A percentile compares a stretch with the other conserved stretches of the same genome.
Conservation (phyloP, 2,113 vertebrate species). For the Onychostruthus taczanowskii region DNA sequence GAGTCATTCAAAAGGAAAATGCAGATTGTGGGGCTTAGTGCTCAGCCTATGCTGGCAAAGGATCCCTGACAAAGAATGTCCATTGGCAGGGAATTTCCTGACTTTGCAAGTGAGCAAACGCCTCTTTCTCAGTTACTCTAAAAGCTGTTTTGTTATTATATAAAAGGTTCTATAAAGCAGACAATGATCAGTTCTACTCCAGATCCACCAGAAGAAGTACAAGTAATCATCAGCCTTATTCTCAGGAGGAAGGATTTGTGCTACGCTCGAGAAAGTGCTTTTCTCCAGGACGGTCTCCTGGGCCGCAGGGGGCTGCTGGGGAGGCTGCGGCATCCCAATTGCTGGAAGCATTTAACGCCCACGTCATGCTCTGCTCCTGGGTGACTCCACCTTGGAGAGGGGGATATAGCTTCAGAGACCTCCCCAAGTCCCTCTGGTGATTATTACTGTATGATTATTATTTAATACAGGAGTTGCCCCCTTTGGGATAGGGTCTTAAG, state of each 20-base stretch:
- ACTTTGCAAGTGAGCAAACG: slow-evolving; percentile 67
- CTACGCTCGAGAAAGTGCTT: not conserved
- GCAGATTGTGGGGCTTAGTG: slow-evolving; percentile 52
- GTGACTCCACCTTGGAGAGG: not conserved
- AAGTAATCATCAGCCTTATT: not conserved
- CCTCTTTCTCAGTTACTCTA: slow-evolving; percentile 49
- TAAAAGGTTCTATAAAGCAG: slow-evolving; percentile 23
- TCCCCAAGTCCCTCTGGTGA: not conserved
- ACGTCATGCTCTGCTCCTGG: not conserved
- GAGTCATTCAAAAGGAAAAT: slow-evolving; percentile 62
- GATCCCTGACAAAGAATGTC: slow-evolving; percentile 58
- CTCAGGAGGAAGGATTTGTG: not conserved
- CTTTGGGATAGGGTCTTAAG: not conserved
- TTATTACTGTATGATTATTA: not conserved
- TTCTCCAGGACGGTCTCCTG: not conserved
- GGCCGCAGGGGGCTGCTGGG: slow-evolving; percentile 51
- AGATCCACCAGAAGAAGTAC: not conserved
- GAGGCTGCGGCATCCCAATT: not conserved
- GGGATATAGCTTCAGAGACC: not conserved
- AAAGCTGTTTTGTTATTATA: slow-evolving; percentile 44
- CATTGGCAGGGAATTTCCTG: slow-evolving; percentile 71
- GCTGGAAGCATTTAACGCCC: not conserved
- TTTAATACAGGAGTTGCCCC: not conserved
- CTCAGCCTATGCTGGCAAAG: slow-evolving; percentile 63
- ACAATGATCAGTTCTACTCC: not conserved